Evolutionary conservation across 1,140 invertebrate genomes (phyloP).

Genomic region (Drosophila yakuba): DNA sequence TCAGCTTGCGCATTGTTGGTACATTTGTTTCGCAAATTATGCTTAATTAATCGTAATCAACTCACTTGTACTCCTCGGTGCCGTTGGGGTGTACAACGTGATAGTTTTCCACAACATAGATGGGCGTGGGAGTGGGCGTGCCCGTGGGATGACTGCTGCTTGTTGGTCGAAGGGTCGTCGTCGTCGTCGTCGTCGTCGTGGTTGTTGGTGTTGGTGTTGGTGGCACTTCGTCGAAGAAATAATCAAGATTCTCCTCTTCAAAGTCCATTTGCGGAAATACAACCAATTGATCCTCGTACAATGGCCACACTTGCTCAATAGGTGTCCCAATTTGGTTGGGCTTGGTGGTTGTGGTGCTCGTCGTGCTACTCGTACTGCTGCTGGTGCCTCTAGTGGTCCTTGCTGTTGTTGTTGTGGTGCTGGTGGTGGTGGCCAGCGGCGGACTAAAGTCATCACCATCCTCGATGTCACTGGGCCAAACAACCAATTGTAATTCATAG

Average conservation of each 20-base stretch:
- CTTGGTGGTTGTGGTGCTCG: background rate
- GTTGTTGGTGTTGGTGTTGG: background rate
- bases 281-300: constrained; percentile 80
- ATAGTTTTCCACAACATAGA: constrained; percentile 71
- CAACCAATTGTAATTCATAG: constrained; percentile 83
- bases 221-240: constrained; percentile 64
- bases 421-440: constrained; percentile 26
- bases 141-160: background rate
- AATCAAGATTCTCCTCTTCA: constrained; percentile 81
- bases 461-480: constrained; percentile 73
- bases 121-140: constrained; percentile 21
- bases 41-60: background rate
- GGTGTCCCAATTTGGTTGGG: constrained; percentile 24
- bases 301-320: constrained; percentile 46
- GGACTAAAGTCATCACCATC: constrained; percentile 53
- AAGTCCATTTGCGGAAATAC: constrained; percentile 81
- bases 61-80: constrained; percentile 72
- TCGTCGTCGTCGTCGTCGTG: too few species aligned
- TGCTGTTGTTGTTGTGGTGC: constrained; percentile 20
- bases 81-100: constrained; percentile 67
- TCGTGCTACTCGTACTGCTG: background rate
- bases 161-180: too few species aligned
- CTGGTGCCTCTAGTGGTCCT: constrained; percentile 1
- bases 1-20: background rate
- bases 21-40: background rate